Evolutionary conservation across 2,113 vertebrate species (phyloP).

Genomic region (Pelecanoides urinatrix): DNA sequence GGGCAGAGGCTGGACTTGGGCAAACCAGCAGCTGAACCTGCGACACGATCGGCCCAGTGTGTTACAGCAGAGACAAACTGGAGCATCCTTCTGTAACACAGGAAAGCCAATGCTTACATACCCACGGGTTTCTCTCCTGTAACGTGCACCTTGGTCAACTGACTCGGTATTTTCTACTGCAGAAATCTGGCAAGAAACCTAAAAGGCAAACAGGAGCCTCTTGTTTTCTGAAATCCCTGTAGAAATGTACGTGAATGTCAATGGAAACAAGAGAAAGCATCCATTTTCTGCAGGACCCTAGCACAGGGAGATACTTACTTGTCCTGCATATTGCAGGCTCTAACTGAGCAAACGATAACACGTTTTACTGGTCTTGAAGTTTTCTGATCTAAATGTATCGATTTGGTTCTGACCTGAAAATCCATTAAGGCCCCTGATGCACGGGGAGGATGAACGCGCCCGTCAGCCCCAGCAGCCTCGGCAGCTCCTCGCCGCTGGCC

Average conservation of each 20-base stretch:
- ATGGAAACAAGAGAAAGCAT: not conserved
- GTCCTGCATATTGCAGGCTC: not conserved
- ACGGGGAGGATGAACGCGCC: not conserved
- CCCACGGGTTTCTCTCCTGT: accelerated
- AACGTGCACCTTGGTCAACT: accelerated
- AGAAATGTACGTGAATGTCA: accelerated
- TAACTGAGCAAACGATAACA: not conserved
- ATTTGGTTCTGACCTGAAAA: not conserved
- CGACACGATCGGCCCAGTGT: accelerated
- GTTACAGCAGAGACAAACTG: accelerated
- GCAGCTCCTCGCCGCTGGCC: not conserved
- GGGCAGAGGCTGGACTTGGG: not conserved
- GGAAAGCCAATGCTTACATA: accelerated
- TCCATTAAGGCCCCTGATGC: not conserved
- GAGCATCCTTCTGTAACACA: not conserved
- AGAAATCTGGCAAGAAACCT: not conserved
- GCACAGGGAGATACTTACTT: not conserved
- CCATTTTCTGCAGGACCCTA: not conserved
- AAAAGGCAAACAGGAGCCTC: not conserved
- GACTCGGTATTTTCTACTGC: accelerated
- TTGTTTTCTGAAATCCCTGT: not conserved
- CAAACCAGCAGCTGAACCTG: not conserved
- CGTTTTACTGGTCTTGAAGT: not conserved
- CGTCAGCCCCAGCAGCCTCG: not conserved
- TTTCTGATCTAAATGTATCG: not conserved